Evolutionary conservation across 1,140 invertebrate species (phyloP).

Genomic region (Drosophila mauritiana): DNA sequence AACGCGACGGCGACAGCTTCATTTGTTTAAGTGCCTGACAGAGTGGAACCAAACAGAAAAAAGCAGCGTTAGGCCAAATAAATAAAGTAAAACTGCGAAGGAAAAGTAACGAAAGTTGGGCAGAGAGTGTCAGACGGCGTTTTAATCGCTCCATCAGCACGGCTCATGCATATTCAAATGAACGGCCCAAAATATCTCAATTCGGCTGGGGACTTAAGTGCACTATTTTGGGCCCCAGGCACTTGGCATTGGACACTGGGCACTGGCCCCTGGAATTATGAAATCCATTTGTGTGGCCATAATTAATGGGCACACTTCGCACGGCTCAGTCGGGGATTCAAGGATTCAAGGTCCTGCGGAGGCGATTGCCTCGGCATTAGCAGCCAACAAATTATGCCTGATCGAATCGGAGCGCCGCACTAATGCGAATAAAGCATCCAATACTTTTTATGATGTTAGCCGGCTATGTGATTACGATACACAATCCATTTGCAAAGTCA

Average conservation of each 20-base stretch:
- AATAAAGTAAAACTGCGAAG: constrained; percentile 16
- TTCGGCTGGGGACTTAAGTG: constrained; percentile 14
- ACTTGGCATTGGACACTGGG: too few relatives aligned
- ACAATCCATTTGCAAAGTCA: constrained; percentile 75
- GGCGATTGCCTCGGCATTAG: constrained; percentile 36
- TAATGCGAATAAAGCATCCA: constrained; percentile 65
- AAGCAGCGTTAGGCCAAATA: constrained; percentile 11
- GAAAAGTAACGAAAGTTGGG: constrained; percentile 42
- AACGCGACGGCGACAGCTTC: constrained; percentile 75
- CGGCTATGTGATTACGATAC: constrained; percentile 67
- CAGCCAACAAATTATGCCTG: constrained; percentile 73
- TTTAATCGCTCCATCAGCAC: constrained; percentile 50
- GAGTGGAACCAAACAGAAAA: constrained; percentile 31
- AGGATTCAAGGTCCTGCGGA: neutral
- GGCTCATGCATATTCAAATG: constrained; percentile 27
- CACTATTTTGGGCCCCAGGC: constrained; percentile 10
- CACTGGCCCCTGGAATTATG: neutral
- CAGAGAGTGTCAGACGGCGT: constrained; percentile 16
- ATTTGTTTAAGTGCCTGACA: constrained; percentile 79
- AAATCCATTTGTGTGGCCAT: constrained; percentile 29
- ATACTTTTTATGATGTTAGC: constrained; percentile 70
- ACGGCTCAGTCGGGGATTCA: neutral
- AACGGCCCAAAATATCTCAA: constrained; percentile 27
- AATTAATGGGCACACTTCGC: constrained; percentile 37
- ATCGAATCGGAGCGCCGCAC: constrained; percentile 60